Conservation (phyloP, 2,888 invertebrate species). For the Notocelia uddmanniana region DNA sequence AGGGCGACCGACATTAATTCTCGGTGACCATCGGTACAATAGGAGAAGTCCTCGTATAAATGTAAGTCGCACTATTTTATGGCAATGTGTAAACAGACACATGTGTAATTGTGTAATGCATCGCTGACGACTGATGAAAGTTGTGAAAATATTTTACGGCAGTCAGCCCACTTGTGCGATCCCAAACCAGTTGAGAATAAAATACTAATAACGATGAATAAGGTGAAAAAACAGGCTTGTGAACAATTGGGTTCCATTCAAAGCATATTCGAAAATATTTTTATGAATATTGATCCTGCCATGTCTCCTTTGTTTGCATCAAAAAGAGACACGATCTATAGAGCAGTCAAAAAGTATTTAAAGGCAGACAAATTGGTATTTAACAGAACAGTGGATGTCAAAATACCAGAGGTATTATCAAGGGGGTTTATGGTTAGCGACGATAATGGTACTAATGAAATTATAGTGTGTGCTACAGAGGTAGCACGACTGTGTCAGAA, state of each 20-base stretch:
- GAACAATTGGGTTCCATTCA: slow-evolving; percentile 8
- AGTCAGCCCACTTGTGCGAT: neutral
- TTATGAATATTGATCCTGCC: slow-evolving; percentile 1
- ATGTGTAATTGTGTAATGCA: no score
- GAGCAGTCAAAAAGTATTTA: slow-evolving; percentile 4
- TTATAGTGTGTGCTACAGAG: slow-evolving; percentile 8
- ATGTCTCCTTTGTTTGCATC: neutral
- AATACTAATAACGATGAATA: slow-evolving; percentile 14
- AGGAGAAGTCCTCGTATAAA: neutral
- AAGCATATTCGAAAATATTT: neutral
- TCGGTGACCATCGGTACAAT: slow-evolving; percentile 2
- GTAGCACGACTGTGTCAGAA: slow-evolving; percentile 6
- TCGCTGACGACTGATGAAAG: no score
- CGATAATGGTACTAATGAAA: slow-evolving; percentile 3
- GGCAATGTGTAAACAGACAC: neutral
- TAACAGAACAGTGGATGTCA: neutral
- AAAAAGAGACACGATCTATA: slow-evolving; percentile 3
- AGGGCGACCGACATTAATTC: slow-evolving; percentile 5
- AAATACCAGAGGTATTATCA: slow-evolving; percentile 4
- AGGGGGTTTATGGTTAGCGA: slow-evolving; percentile 6
- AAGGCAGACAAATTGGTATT: neutral
- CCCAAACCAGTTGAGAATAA: neutral
- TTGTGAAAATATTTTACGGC: no score
- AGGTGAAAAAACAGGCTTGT: slow-evolving; percentile 3
- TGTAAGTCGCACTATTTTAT: slow-evolving; percentile 1